Evolutionary conservation across 2,113 vertebrate genomes (phyloP), one percentile per base, ranked within the genome.

Genomic region (Antigone vipio): DNA sequence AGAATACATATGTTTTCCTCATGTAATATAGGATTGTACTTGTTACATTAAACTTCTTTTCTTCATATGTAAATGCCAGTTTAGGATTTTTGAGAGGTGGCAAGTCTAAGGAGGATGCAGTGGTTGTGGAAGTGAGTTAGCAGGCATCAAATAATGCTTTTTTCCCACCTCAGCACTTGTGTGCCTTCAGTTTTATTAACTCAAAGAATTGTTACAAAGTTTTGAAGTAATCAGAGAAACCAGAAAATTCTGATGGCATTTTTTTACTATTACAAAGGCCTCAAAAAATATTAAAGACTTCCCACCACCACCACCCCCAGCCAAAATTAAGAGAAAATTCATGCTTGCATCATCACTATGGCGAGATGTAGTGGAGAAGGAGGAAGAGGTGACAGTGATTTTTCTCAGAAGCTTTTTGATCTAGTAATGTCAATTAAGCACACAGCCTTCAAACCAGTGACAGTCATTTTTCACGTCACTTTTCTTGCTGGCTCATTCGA

Each of bases 351-450:
- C 14, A 69, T 69, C 1, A 1, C 30, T n/a, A 63, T 42, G 34
- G 30, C 27, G 80, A 75, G 47, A 35, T 35, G 35, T 56, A n/a
- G 17, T 50, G 40, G 32, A 67, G 44, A 59, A 71, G 18, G 56
- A 60, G 24, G 21, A 79, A 55, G 55, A 45, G 10, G 47, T 24
- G 18, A 29, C 32, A 50, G 27, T 32, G 47, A 47, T 45, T 72
- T 63, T 93, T 74, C 19, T 82, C 45, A 79, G 49, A 55, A 74
- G 12, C 23, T 45, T 74, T 73, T 30, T 71, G 60, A 49, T 55
- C 20, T 27, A 45, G 35, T 53, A 75, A 55, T 0, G 2, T 18
- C 0, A 0, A 18, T 32, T n/a, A 79, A 58, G 4, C 13, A 38
- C 15, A 12, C 12, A 24, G 44, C 11, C 26, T 84, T 42, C 35